phyloP scores from a whole-genome alignment of 2,797 vertebrate genomes.

The Brotula barbata region DNA sequence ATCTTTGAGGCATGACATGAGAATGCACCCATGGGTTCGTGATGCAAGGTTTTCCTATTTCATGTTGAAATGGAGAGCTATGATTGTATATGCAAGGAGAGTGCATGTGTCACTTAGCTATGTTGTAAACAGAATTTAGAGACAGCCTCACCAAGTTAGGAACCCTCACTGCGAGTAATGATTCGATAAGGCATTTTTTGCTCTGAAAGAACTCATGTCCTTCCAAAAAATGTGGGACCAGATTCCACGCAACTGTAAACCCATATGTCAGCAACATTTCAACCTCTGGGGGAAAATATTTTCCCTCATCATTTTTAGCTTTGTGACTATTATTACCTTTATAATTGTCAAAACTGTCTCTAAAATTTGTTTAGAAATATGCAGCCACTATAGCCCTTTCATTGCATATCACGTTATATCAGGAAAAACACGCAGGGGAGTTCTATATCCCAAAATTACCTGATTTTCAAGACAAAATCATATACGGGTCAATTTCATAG shows the following conservation, averaged over 20 bases:
- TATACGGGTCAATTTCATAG: background rate
- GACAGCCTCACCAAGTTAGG: background rate
- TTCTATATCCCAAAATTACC: slow-evolving; percentile 16
- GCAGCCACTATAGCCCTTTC: slow-evolving; percentile 13
- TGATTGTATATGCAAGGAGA: slow-evolving; percentile 72
- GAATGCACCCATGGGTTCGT: background rate
- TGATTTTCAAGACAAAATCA: slow-evolving; percentile 5
- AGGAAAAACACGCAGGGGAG: background rate
- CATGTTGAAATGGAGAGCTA: slow-evolving; percentile 29
- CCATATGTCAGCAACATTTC: too few species aligned
- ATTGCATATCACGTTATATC: slow-evolving; percentile 13
- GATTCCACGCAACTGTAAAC: too few species aligned
- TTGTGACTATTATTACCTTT: background rate
- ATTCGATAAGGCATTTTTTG: too few species aligned
- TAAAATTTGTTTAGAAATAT: slow-evolving; percentile 12
- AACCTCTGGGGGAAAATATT: too few species aligned
- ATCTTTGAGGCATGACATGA: background rate
- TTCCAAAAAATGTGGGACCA: too few species aligned
- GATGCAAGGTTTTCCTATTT: background rate
- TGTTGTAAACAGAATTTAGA: slow-evolving; percentile 28
- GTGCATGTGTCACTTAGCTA: slow-evolving; percentile 45
- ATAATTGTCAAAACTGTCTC: slow-evolving; percentile 8
- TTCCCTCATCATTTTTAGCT: too few species aligned
- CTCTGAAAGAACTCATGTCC: too few species aligned
- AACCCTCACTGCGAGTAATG: background rate